These are phyloP conservation scores for Hypercompe scribonia DNA, from an alignment of 2,888 invertebrate genomes.

Conservation along the genomic window DNA sequence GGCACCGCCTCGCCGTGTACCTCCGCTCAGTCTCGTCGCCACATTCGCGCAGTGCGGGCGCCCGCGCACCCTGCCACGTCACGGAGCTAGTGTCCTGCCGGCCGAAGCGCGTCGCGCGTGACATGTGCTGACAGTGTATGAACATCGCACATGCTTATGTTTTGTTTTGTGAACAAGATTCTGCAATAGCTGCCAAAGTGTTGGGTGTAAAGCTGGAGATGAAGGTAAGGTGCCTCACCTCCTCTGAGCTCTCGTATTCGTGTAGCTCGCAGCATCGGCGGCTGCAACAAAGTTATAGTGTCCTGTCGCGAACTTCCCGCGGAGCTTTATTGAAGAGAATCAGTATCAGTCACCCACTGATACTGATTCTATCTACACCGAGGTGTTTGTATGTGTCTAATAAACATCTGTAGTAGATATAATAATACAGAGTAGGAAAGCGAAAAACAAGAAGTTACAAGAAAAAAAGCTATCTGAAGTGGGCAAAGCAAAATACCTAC, in stretches of 20 bases:
- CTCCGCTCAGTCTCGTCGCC: conserved; percentile 65
- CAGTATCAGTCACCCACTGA: too few relatives aligned
- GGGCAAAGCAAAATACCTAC: too few relatives aligned
- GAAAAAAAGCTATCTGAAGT: too few relatives aligned
- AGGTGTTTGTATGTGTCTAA: too few relatives aligned
- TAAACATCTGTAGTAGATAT: too few relatives aligned
- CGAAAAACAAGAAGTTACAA: too few relatives aligned
- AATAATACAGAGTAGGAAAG: too few relatives aligned
- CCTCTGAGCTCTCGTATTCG: not conserved
- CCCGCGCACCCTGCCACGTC: conserved; percentile 39
- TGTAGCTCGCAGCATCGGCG: not conserved
- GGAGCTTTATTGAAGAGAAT: not conserved
- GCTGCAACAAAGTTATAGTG: conserved; percentile 1
- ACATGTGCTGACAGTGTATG: conserved; percentile 57
- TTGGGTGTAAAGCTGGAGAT: conserved; percentile 77
- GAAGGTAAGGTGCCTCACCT: conserved; percentile 67
- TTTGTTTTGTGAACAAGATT: conserved; percentile 64
- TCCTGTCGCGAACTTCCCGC: not conserved
- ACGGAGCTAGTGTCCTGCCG: conserved; percentile 20
- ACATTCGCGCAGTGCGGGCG: conserved; percentile 65
- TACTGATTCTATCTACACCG: too few relatives aligned
- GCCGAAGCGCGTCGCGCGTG: conserved; percentile 32
- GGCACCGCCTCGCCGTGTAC: conserved; percentile 57
- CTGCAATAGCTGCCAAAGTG: conserved; percentile 67
- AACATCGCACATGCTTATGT: conserved; percentile 55